Evolutionary conservation across 2,113 vertebrate species (phyloP).

Genomic region (Campylomormyrus tamandua): DNA sequence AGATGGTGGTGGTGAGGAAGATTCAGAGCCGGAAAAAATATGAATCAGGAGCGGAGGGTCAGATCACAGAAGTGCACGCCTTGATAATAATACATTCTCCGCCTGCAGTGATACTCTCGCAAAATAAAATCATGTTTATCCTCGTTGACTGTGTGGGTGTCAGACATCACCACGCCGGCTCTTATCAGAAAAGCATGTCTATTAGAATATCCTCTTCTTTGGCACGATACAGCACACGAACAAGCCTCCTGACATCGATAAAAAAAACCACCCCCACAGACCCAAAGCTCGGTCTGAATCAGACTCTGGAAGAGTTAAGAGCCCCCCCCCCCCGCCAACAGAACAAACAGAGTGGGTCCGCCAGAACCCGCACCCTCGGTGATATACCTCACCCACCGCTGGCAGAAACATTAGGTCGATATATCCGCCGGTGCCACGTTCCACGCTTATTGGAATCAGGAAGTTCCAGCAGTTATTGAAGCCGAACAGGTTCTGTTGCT

Average conservation of each 20-base stretch:
- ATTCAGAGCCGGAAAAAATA: not conserved
- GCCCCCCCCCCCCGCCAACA: not conserved
- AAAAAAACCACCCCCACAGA: not conserved
- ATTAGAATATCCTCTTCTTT: not conserved
- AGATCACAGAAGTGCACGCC: not conserved
- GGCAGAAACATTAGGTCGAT: not conserved
- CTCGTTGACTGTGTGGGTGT: not conserved
- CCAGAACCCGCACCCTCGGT: not conserved
- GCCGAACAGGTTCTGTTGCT: conserved; percentile 3
- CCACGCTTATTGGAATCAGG: not conserved
- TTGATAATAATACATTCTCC: not conserved
- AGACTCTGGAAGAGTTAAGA: not conserved
- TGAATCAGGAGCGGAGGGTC: not conserved
- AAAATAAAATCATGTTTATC: conserved; percentile 6
- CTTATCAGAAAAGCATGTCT: not conserved
- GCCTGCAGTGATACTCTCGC: not conserved
- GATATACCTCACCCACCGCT: not conserved
- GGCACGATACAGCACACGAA: not conserved
- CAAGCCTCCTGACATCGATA: not conserved
- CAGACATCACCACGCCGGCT: not conserved
- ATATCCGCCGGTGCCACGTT: not conserved
- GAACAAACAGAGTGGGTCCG: not conserved
- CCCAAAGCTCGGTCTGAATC: not conserved
- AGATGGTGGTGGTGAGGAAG: not conserved
- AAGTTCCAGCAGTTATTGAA: not conserved